A percentile compares a stretch with the other conserved stretches of the same genome.
Conservation (phyloP, 2,888 invertebrate genomes). For the Microplitis deprimator region DNA sequence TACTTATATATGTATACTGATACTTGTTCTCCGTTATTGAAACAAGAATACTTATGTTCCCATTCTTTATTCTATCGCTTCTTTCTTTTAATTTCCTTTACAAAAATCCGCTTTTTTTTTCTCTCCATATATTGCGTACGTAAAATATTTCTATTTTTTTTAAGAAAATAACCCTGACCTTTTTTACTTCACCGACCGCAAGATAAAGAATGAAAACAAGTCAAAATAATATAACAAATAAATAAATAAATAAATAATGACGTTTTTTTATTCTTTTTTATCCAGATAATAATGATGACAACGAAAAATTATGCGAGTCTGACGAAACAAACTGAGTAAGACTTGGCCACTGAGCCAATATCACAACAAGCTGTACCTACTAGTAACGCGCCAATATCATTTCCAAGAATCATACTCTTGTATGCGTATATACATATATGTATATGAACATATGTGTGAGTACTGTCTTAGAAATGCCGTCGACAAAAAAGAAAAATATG, state of each 20-base stretch:
- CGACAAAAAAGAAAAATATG: neutral
- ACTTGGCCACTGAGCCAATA: constrained; percentile 61
- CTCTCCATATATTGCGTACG: neutral
- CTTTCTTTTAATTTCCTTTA: neutral
- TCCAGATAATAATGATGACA: constrained; percentile 49
- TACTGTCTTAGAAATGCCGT: neutral
- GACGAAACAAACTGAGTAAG: constrained; percentile 58
- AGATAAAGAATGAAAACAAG: neutral
- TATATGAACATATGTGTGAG: neutral
- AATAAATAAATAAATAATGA: constrained; percentile 28
- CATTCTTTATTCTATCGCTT: neutral
- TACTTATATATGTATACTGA: constrained; percentile 1
- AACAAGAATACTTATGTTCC: neutral
- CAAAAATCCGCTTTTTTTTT: neutral
- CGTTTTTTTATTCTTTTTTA: neutral
- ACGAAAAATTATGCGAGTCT: constrained; percentile 57
- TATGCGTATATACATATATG: neutral
- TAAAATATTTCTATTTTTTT: neutral
- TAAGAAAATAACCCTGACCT: constrained; percentile 55
- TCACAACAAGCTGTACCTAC: constrained; percentile 14
- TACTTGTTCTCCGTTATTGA: constrained; percentile 1
- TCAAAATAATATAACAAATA: constrained; percentile 1
- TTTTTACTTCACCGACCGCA: constrained; percentile 44
- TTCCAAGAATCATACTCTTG: constrained; percentile 43
- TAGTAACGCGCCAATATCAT: constrained; percentile 47